Evolutionary conservation across 2,888 invertebrate genomes (phyloP).

Genomic region (Epirrita christyi): DNA sequence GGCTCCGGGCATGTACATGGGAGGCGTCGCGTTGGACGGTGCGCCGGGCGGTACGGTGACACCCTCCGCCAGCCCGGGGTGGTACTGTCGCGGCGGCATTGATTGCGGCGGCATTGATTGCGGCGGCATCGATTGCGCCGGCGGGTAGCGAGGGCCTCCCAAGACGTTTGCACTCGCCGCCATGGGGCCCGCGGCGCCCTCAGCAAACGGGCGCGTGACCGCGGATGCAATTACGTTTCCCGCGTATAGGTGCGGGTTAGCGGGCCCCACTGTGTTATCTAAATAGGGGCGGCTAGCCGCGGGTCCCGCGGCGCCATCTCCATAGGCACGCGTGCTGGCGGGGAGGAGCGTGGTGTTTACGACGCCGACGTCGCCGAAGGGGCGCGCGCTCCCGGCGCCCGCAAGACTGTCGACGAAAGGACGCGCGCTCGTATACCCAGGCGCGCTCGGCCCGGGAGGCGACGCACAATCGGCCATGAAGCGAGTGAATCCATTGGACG

Average conservation of each 20-base stretch:
- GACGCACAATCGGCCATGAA: slow-evolving; percentile 1
- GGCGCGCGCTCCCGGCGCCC: background rate
- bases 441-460: background rate
- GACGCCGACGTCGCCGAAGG: slow-evolving; percentile 1
- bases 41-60: background rate
- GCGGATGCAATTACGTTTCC: too few relatives aligned
- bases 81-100: slow-evolving; percentile 12
- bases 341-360: background rate
- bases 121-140: slow-evolving; percentile 3
- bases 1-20: slow-evolving; percentile 2
- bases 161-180: background rate
- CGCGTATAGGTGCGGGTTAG: background rate
- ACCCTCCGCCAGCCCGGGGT: slow-evolving; percentile 1
- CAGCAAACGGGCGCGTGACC: slow-evolving; percentile 4
- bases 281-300: slow-evolving; percentile 1
- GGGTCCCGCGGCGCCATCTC: background rate
- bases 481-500: slow-evolving; percentile 9
- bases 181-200: background rate
- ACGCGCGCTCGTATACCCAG: slow-evolving; percentile 1
- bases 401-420: background rate
- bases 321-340: background rate
- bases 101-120: background rate
- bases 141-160: slow-evolving; percentile 11
- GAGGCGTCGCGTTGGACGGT: slow-evolving; percentile 1
- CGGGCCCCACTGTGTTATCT: too few relatives aligned